Evolutionary conservation across 2,113 vertebrate genomes (phyloP).

Genomic region (Percopsis transmontana): DNA sequence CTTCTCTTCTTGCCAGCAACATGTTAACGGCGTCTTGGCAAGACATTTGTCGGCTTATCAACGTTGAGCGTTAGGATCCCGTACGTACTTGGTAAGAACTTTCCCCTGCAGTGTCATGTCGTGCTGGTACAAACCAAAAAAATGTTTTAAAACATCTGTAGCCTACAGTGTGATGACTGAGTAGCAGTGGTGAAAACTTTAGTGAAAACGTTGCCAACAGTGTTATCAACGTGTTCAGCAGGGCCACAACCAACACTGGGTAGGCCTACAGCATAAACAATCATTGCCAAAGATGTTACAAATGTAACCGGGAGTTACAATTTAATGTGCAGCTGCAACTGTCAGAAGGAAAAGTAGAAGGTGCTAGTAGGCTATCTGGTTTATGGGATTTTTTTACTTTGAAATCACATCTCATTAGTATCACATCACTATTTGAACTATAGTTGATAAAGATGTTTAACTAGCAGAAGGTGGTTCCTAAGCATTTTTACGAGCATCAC

Average conservation of each 20-base stretch:
- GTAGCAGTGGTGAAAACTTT: neutral
- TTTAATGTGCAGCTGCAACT: slow-evolving; percentile 28
- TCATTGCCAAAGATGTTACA: slow-evolving; percentile 11
- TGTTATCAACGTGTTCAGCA: slow-evolving; percentile 10
- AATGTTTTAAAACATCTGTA: slow-evolving; percentile 9
- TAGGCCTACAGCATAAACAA: slow-evolving; percentile 15
- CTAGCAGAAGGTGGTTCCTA: neutral
- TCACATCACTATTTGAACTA: slow-evolving; percentile 14
- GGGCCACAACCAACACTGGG: slow-evolving; percentile 13
- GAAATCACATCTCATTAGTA: slow-evolving; percentile 42
- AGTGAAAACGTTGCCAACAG: slow-evolving; percentile 19
- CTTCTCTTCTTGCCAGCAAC: slow-evolving; percentile 14
- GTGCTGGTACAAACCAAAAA: slow-evolving; percentile 4
- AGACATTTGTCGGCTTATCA: slow-evolving; percentile 41
- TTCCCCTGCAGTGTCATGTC: slow-evolving; percentile 5
- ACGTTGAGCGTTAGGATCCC: slow-evolving; percentile 35
- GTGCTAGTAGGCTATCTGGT: slow-evolving; percentile 28
- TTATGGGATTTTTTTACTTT: slow-evolving; percentile 32
- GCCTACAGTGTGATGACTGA: slow-evolving; percentile 27
- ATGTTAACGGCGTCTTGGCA: slow-evolving; percentile 50
- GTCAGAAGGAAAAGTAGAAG: no score
- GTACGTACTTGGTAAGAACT: slow-evolving; percentile 15
- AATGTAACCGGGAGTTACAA: slow-evolving; percentile 40
- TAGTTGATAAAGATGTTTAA: slow-evolving; percentile 9
- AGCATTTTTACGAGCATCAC: neutral